Conservation (phyloP, 2,113 vertebrate genomes). For the Bucco capensis region DNA sequence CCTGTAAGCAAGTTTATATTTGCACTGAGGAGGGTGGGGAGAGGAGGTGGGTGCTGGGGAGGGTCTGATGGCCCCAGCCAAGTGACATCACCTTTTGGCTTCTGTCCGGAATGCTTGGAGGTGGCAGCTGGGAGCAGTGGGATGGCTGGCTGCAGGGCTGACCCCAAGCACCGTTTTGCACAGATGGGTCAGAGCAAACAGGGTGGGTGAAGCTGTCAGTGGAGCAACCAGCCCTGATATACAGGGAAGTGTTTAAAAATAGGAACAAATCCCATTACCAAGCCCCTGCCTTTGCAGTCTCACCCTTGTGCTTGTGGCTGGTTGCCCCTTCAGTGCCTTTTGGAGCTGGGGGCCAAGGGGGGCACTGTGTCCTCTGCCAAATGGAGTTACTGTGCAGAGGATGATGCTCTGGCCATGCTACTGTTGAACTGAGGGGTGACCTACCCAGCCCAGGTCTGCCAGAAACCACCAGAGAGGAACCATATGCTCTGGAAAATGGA, state of each 20-base stretch:
- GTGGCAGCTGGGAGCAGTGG: background rate
- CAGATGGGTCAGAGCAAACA: background rate
- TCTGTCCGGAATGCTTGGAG: background rate
- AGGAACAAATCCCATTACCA: background rate
- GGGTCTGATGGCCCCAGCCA: fast-evolving
- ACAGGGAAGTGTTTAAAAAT: background rate
- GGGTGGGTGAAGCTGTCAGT: no score
- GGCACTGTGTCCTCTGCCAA: background rate
- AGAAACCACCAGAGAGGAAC: background rate
- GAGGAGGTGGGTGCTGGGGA: conserved; percentile 26
- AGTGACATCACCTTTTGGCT: conserved; percentile 45
- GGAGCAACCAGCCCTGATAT: background rate
- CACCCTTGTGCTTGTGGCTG: no score
- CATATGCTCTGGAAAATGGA: background rate
- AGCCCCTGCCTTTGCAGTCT: background rate
- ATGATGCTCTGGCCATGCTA: background rate
- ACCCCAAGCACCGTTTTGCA: background rate
- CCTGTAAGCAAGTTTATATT: conserved; percentile 75
- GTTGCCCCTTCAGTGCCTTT: fast-evolving
- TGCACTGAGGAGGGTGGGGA: conserved; percentile 52
- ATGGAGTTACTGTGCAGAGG: no score
- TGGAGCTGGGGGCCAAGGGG: background rate
- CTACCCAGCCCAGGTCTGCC: background rate
- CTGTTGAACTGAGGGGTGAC: background rate
- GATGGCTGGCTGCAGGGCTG: background rate